These are phyloP conservation scores for Hermetia illucens DNA, from an alignment of 1,140 invertebrate genomes.

Conservation along the genomic window DNA sequence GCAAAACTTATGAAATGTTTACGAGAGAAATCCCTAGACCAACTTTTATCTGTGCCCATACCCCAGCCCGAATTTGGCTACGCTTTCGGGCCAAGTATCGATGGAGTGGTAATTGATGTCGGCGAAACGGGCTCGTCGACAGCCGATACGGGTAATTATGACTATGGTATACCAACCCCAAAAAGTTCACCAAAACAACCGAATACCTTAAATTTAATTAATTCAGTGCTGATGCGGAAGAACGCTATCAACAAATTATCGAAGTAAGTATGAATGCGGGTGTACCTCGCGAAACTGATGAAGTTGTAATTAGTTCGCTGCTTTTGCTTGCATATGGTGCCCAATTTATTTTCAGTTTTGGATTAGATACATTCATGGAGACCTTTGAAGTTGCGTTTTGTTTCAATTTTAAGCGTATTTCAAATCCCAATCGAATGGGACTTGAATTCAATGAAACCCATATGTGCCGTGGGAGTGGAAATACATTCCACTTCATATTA, in stretches of 20 bases:
- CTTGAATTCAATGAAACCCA: too few species aligned
- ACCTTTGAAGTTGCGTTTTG: too few species aligned
- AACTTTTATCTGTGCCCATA: constrained; percentile 57
- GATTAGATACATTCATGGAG: too few species aligned
- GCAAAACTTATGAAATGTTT: constrained; percentile 71
- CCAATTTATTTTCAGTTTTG: too few species aligned
- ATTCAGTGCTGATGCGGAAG: constrained; percentile 60
- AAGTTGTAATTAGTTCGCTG: not conserved
- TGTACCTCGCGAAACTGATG: not conserved
- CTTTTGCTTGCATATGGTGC: too few species aligned
- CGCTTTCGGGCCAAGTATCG: constrained; percentile 79
- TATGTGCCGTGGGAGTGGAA: too few species aligned
- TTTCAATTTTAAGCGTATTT: too few species aligned
- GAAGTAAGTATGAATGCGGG: constrained; percentile 31
- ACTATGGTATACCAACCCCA: constrained; percentile 25
- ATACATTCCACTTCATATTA: too few species aligned
- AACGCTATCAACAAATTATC: constrained; percentile 56
- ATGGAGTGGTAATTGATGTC: constrained; percentile 60
- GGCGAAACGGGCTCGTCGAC: constrained; percentile 22
- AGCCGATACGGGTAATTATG: constrained; percentile 21
- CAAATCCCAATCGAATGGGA: too few species aligned
- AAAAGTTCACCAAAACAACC: constrained; percentile 30
- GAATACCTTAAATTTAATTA: constrained; percentile 42
- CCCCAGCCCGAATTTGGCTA: constrained; percentile 68
- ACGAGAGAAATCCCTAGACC: constrained; percentile 59